These are phyloP conservation scores for Xiphophorus birchmanni DNA, from an alignment of 2,797 vertebrate genomes.

Conservation along the genomic window DNA sequence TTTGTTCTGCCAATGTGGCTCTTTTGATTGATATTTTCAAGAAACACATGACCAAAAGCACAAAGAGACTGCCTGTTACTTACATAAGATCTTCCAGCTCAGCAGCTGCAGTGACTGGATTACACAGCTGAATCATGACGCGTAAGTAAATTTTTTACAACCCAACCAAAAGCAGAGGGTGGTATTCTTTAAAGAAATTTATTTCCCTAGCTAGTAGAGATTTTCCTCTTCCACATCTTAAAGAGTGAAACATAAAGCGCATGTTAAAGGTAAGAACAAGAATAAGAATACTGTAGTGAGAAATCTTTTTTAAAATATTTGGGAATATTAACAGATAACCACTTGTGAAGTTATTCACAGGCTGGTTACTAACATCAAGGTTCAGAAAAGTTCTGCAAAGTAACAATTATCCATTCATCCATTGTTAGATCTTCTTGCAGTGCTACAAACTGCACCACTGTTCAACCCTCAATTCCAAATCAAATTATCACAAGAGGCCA, in stretches of 20 bases:
- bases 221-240: background rate
- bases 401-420: background rate
- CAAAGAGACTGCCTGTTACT: background rate
- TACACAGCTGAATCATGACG: background rate
- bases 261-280: background rate
- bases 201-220: background rate
- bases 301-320: background rate
- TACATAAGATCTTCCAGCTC: background rate
- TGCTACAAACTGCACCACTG: background rate
- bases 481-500: background rate
- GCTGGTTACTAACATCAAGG: background rate
- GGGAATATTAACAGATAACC: too few relatives aligned
- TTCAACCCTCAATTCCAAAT: background rate
- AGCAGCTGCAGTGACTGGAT: background rate
- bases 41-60: background rate
- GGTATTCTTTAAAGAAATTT: background rate
- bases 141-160: background rate
- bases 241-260: background rate
- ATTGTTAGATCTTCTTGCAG: background rate
- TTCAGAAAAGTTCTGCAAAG: background rate
- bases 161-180: background rate
- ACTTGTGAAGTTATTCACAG: background rate
- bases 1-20: background rate
- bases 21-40: background rate
- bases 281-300: background rate